Evolutionary conservation across 1,140 invertebrate genomes (phyloP).

Genomic region (Drosophila fuyamai): DNA sequence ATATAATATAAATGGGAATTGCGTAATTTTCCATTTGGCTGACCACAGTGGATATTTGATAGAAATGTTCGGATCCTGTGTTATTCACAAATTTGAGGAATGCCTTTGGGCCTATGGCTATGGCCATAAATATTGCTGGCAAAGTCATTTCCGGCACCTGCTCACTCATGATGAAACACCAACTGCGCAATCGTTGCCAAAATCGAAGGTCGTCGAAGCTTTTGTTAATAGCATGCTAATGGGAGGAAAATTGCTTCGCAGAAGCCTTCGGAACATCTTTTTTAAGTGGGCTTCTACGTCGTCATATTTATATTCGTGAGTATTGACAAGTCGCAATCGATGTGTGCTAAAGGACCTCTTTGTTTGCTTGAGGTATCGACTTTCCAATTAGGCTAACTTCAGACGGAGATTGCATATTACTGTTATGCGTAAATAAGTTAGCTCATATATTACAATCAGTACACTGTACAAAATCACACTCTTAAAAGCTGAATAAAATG

Average conservation of each 20-base stretch:
- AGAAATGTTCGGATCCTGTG: conserved; percentile 24
- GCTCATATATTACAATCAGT: not conserved
- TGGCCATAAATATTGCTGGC: conserved; percentile 29
- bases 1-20: conserved; percentile 42
- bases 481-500: too few relatives aligned
- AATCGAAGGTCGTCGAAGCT: conserved; percentile 17
- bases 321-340: not conserved
- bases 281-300: conserved; percentile 6
- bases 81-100: conserved; percentile 35
- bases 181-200: conserved; percentile 24
- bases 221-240: conserved; percentile 33
- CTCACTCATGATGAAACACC: conserved; percentile 43
- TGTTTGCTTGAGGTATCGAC: conserved; percentile 25
- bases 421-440: conserved; percentile 5
- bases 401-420: conserved; percentile 13
- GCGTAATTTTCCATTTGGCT: conserved; percentile 41
- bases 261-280: conserved; percentile 7
- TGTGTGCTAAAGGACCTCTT: not conserved
- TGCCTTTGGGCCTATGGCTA: conserved; percentile 6
- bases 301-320: not conserved
- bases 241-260: conserved; percentile 25
- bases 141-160: conserved; percentile 49
- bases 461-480: not conserved
- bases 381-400: conserved; percentile 48
- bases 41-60: conserved; percentile 42